A percentile compares a stretch with the other conserved stretches of the same genome.
Conservation (phyloP, 2,888 invertebrate species). For the Drosophila acutilabella region DNA sequence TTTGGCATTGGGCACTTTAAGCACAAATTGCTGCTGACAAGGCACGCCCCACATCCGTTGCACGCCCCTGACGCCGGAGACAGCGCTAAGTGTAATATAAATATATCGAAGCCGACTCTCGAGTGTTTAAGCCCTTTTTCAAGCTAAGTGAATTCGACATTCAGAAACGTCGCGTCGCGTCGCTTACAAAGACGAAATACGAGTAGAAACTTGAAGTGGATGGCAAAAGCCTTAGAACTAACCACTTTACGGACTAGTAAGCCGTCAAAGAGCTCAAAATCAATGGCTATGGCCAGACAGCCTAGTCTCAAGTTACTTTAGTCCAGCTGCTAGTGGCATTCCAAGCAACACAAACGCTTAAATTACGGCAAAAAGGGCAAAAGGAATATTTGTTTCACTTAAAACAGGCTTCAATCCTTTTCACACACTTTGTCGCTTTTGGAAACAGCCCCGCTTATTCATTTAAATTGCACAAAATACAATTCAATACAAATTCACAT, state of each 20-base stretch:
- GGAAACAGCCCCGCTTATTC: too few species aligned
- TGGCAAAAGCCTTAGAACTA: constrained; percentile 23
- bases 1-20: constrained; percentile 50
- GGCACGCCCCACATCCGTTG: constrained; percentile 10
- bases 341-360: background rate
- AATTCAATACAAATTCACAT: background rate
- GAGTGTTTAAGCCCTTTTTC: constrained; percentile 79
- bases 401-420: too few species aligned
- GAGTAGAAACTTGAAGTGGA: constrained; percentile 6
- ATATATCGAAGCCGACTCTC: constrained; percentile 75
- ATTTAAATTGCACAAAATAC: background rate
- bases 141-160: constrained; percentile 60
- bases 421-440: background rate
- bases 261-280: constrained; percentile 40
- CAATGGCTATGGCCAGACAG: constrained; percentile 26
- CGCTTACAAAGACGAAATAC: constrained; percentile 63
- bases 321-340: background rate
- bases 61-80: constrained; percentile 26
- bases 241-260: constrained; percentile 32
- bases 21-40: constrained; percentile 59
- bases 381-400: too few species aligned
- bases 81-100: constrained; percentile 75
- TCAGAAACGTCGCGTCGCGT: constrained; percentile 55
- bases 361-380: background rate
- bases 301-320: constrained; percentile 26